Evolutionary conservation across 2,888 invertebrate species (phyloP).

Genomic region (Cheilosia grossa): DNA sequence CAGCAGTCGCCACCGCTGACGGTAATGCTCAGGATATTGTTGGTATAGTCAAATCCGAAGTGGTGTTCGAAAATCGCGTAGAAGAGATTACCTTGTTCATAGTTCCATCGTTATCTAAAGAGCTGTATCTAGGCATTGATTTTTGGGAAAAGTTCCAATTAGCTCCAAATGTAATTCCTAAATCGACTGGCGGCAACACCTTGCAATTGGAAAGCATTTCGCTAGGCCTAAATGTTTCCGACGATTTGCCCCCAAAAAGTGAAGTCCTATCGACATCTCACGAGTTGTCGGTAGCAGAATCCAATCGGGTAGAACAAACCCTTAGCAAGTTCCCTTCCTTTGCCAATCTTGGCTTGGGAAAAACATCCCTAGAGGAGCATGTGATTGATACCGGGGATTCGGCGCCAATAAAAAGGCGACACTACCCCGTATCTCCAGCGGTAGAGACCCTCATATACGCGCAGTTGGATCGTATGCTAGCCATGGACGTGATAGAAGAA

Average conservation of each 20-base stretch:
- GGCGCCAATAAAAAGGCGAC: not conserved
- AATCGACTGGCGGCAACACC: not conserved
- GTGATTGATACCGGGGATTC: conserved; percentile 15
- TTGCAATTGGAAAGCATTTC: not conserved
- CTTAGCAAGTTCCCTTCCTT: conserved; percentile 6
- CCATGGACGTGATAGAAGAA: conserved; percentile 14
- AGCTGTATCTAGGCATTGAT: not conserved
- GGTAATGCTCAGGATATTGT: not conserved
- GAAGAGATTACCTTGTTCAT: not conserved
- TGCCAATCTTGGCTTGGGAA: not conserved
- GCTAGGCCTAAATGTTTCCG: not conserved
- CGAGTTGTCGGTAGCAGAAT: not conserved
- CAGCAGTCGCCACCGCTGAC: not conserved
- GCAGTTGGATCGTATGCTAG: conserved; percentile 16
- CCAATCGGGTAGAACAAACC: not conserved
- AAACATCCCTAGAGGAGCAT: not conserved
- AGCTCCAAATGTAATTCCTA: conserved; percentile 1
- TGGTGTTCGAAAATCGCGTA: not conserved
- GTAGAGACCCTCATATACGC: not conserved
- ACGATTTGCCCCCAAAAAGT: not conserved
- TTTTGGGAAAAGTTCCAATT: conserved; percentile 19
- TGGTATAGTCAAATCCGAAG: not conserved
- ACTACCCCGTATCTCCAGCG: conserved; percentile 22
- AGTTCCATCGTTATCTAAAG: not conserved
- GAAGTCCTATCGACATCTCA: not conserved